These are phyloP conservation scores for Biston stratarius DNA, from an alignment of 2,888 invertebrate species.

Conservation along the genomic window DNA sequence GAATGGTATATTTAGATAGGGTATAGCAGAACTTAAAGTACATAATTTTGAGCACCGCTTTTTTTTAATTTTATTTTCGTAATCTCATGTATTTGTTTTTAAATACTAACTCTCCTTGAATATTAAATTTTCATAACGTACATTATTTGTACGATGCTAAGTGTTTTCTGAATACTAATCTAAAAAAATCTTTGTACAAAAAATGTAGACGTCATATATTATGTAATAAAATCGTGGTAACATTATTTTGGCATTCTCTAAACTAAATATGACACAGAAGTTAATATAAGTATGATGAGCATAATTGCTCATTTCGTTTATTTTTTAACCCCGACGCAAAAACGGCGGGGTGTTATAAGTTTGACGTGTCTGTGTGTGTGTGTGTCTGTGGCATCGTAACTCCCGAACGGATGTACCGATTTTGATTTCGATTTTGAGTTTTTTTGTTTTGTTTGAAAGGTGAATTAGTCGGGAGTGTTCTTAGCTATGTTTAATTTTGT, in stretches of 20 bases:
- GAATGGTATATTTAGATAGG: not conserved
- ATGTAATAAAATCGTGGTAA: conserved; percentile 49
- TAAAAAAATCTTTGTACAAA: not conserved
- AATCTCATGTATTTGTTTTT: conserved; percentile 1
- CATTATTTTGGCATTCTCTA: conserved; percentile 43
- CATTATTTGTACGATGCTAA: too few relatives aligned
- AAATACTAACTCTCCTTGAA: not conserved
- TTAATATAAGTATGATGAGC: conserved; percentile 8
- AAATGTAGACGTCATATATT: not conserved
- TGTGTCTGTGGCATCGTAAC: too few relatives aligned
- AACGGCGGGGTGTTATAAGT: too few relatives aligned
- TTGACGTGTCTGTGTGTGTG: too few relatives aligned
- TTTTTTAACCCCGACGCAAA: too few relatives aligned
- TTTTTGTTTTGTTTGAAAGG: too few relatives aligned
- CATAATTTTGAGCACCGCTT: conserved; percentile 8
- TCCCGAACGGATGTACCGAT: too few relatives aligned
- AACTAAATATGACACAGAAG: conserved; percentile 36
- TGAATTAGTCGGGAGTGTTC: too few relatives aligned
- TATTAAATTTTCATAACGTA: not conserved
- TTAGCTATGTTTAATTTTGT: too few relatives aligned
- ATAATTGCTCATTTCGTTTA: not conserved
- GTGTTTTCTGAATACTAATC: not conserved
- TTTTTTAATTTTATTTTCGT: not conserved
- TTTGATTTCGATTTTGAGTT: too few relatives aligned
- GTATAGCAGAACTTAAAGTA: not conserved